phyloP scores from a whole-genome alignment of 2,113 vertebrate species.

The Setophaga petechia region DNA sequence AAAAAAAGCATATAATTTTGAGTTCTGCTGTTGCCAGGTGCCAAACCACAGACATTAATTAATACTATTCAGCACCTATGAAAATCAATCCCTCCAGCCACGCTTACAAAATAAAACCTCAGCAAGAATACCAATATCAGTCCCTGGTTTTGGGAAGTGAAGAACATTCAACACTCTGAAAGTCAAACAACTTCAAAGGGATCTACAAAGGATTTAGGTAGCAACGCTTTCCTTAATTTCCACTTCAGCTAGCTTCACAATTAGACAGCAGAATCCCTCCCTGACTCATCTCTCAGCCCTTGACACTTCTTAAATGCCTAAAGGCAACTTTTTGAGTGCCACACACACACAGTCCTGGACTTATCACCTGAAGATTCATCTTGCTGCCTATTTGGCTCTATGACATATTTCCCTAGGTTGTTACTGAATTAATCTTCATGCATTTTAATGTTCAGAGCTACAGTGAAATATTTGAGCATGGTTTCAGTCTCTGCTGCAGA shows the following conservation, averaged over 20 bases:
- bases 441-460: background rate
- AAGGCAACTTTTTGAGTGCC: background rate
- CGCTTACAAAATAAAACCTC: background rate
- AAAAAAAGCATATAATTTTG: background rate
- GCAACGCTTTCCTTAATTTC: background rate
- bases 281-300: background rate
- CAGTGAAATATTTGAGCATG: background rate
- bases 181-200: background rate
- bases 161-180: background rate
- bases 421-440: background rate
- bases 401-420: rapidly evolving
- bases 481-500: background rate
- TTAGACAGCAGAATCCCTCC: background rate
- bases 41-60: background rate
- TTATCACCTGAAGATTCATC: background rate
- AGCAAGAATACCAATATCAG: background rate
- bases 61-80: background rate
- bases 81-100: background rate
- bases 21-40: background rate
- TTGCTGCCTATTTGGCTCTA: background rate
- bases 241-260: background rate
- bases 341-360: rapidly evolving
- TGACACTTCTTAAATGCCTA: background rate
- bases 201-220: background rate
- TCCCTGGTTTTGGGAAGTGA: background rate